Conservation (phyloP, 2,888 invertebrate genomes). For the Clivina fossor region DNA sequence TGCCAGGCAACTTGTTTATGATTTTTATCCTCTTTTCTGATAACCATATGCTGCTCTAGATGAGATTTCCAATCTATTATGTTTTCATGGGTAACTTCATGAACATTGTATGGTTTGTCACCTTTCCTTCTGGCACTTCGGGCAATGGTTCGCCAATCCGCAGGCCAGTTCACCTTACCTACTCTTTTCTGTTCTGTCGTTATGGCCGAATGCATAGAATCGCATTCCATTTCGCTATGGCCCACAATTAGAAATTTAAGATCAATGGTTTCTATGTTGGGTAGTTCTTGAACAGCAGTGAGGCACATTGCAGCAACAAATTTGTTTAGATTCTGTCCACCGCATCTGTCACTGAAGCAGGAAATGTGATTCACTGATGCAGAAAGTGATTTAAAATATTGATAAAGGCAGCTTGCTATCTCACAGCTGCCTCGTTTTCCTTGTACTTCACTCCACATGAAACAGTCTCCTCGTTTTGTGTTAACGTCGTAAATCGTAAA, state of each 20-base stretch:
- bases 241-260: constrained; percentile 39
- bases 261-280: constrained; percentile 38
- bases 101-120: constrained; percentile 31
- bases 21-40: too few relatives aligned
- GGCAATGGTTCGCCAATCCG: constrained; percentile 38
- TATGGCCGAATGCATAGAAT: constrained; percentile 38
- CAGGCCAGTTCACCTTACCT: constrained; percentile 36
- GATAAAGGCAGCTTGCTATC: constrained; percentile 36
- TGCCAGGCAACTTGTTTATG: too few relatives aligned
- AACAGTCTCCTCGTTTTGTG: constrained; percentile 38
- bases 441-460: constrained; percentile 41
- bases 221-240: constrained; percentile 36
- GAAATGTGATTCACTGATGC: constrained; percentile 32
- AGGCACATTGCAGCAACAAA: constrained; percentile 41
- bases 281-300: constrained; percentile 37
- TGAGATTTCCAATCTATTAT: too few relatives aligned
- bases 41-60: too few relatives aligned
- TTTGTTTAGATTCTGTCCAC: constrained; percentile 43
- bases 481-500: too few relatives aligned
- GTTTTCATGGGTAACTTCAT: too few relatives aligned
- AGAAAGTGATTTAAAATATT: constrained; percentile 40
- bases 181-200: constrained; percentile 35
- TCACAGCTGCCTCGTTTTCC: constrained; percentile 40
- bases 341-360: constrained; percentile 42
- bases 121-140: constrained; percentile 34